Evolutionary conservation across 2,113 vertebrate species (phyloP), one percentile per base, ranked within the genome.

Genomic region (Phocoena sinus): DNA sequence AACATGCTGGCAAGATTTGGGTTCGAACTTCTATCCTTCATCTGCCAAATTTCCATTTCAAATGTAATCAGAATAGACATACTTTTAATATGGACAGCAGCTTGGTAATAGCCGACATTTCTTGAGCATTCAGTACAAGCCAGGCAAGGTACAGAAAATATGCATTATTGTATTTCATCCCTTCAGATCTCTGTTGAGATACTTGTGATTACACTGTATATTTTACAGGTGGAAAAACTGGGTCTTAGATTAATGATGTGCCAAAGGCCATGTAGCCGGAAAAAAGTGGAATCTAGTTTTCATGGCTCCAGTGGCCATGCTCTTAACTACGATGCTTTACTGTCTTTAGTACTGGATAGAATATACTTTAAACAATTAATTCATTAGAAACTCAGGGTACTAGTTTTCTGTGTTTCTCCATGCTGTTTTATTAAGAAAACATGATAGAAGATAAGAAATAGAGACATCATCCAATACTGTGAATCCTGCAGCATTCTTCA

Each of bases 1-100:
- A 93, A 47, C 38, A 67, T 74, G 89, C 68, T 91, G 38, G 86
- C 11, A 80, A 92, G 79, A 92, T 84, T 89, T 83, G 60, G 18
- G 7, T 89, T 97, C 76, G 36, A 76, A 36, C 58, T 73, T 91
- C 84, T 86, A 7, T 68, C 67, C 53, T 95, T 94, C 94, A 91
- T 79, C 63, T 83, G 26, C 80, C 41, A 89, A 74, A 97, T 92
- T 97, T 92, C 74, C 92, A 87, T 96, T 97, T 97, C 95, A 93
- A 96, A 94, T 94, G 65, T 96, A 94, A 96, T 97, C 80, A 96
- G 86, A 90, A 92, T 11, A 92, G 90, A 80, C 68, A 38, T 53
- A 71, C 28, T 91, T 97, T 84, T 96, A 94, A 92, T 92, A 95
- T 38, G 7, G 36, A 89, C 80, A 90, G 74, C 44, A 56, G 11